Conservation (phyloP, 2,888 invertebrate genomes). For the Tinea trinotella region DNA sequence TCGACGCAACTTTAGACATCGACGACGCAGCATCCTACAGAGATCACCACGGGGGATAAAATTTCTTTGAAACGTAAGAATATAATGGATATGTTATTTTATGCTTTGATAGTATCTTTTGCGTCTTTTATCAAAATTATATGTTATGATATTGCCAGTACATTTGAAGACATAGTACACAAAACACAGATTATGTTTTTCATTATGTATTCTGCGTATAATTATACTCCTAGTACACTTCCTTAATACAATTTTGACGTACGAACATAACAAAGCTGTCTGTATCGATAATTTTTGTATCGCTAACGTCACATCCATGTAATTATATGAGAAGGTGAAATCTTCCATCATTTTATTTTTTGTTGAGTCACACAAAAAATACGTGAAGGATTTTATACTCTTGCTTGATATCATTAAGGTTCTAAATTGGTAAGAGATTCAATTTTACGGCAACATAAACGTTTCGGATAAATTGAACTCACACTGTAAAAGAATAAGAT, state of each 20-base stretch:
- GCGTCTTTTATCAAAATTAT: background rate
- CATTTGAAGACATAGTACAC: background rate
- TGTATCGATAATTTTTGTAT: conserved; percentile 11
- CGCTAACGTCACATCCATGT: conserved; percentile 17
- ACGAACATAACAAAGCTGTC: conserved; percentile 8
- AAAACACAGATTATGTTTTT: background rate
- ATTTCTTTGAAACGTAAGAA: conserved; percentile 53
- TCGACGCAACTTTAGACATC: conserved; percentile 20
- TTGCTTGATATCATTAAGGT: conserved; percentile 15
- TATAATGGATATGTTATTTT: conserved; percentile 36
- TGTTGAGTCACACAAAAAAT: conserved; percentile 34
- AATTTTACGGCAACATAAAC: conserved; percentile 5
- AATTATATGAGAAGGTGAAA: conserved; percentile 24
- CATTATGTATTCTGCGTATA: background rate
- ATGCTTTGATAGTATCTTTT: conserved; percentile 20
- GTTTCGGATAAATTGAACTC: background rate
- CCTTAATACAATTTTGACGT: background rate
- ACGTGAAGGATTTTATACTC: conserved; percentile 8
- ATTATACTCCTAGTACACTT: background rate
- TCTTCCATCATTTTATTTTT: conserved; percentile 35
- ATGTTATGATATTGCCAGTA: conserved; percentile 3
- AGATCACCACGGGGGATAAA: conserved; percentile 63
- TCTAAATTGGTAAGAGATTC: background rate
- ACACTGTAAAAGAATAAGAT: conserved; percentile 5
- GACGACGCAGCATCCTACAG: conserved; percentile 52